These are phyloP conservation scores for Phyllotis vaccarum DNA, from an alignment of 2,797 vertebrate species.

Conservation along the genomic window DNA sequence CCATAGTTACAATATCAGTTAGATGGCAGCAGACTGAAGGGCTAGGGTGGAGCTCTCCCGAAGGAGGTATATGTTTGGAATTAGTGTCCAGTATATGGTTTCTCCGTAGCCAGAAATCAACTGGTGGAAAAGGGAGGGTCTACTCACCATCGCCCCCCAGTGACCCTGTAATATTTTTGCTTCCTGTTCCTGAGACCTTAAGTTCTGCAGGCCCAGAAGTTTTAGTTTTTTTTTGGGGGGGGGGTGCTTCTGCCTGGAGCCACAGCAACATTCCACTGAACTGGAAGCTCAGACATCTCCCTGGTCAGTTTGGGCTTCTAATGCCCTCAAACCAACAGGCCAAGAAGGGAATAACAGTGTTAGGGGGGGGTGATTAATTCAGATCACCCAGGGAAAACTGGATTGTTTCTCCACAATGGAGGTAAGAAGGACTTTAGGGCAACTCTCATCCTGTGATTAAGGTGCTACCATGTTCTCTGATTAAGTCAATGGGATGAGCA, in stretches of 20 bases:
- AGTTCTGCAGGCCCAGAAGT: neutral
- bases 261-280: neutral
- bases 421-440: neutral
- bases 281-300: too few relatives aligned
- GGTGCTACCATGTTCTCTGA: neutral
- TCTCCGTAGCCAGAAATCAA: neutral
- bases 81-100: neutral
- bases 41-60: neutral
- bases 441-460: neutral
- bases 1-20: neutral
- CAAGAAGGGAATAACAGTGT: neutral
- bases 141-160: neutral
- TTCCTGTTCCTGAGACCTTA: neutral
- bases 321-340: neutral
- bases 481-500: neutral
- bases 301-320: neutral
- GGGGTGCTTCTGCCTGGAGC: neutral
- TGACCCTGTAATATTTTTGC: neutral
- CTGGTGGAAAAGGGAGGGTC: neutral
- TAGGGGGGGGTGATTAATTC: neutral
- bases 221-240: too few relatives aligned
- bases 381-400: neutral
- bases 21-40: neutral
- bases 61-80: neutral
- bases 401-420: neutral